Percentiles rank a stretch among this genome's conserved stretches.
phyloP scores from a whole-genome alignment of 2,113 vertebrate species.

The Dascyllus trimaculatus region DNA sequence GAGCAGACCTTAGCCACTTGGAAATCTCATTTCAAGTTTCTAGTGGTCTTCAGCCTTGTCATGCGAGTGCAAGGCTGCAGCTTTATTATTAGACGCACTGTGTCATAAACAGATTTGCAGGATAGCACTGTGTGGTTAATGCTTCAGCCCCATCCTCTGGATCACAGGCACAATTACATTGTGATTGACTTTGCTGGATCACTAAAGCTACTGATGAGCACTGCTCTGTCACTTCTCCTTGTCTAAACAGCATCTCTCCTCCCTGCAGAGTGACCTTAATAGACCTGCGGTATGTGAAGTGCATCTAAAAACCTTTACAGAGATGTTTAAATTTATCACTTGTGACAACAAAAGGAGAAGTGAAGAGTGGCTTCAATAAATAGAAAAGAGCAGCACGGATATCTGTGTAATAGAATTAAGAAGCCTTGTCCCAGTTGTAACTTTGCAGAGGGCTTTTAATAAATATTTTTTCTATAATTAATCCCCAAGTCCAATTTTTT shows the following conservation, averaged over 20 bases:
- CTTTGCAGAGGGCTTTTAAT: slow-evolving; percentile 39
- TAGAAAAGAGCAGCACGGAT: slow-evolving; percentile 39
- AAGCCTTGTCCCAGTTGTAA: slow-evolving; percentile 37
- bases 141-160: slow-evolving; percentile 85
- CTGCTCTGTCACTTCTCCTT: slow-evolving; percentile 43
- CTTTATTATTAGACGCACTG: slow-evolving; percentile 51
- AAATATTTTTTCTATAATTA: slow-evolving; percentile 20
- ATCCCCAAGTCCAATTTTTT: slow-evolving; percentile 11
- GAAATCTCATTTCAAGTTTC: slow-evolving; percentile 51
- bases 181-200: slow-evolving; percentile 70
- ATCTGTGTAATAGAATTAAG: slow-evolving; percentile 44
- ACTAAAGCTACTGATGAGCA: slow-evolving; percentile 59
- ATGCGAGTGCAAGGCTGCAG: slow-evolving; percentile 17
- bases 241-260: slow-evolving; percentile 48
- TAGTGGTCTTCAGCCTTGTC: slow-evolving; percentile 29
- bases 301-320: slow-evolving; percentile 54
- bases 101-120: slow-evolving; percentile 62
- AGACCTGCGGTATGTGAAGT: slow-evolving; percentile 43
- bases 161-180: slow-evolving; percentile 80
- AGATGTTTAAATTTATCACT: slow-evolving; percentile 55
- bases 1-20: slow-evolving; percentile 19
- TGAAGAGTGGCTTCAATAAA: slow-evolving; percentile 52
- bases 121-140: slow-evolving; percentile 71
- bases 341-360: slow-evolving; percentile 54
- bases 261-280: slow-evolving; percentile 58